Evolutionary conservation across 2,113 vertebrate species (phyloP), one percentile per base, ranked within the genome.

Genomic region (Datnioides undecimradiatus): DNA sequence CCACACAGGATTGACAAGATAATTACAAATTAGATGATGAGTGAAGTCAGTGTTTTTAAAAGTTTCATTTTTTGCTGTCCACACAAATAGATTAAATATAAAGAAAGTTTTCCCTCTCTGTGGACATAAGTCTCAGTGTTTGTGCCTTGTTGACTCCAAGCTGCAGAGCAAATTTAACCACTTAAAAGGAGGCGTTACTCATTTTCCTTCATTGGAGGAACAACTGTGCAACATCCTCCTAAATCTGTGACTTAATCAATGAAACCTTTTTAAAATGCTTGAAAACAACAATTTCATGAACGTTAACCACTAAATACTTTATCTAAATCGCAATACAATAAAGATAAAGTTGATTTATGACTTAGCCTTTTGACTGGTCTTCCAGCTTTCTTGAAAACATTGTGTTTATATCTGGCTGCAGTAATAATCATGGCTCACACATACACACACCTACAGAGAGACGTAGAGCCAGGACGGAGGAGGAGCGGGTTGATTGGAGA

Each of bases 401-500:
- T n/a, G 8, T 31, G 19, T 41, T 71, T 73, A 33, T 67, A 23
- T 68, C 8, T 21, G 25, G 73, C 19, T 73, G 70, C 33, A 67
- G 71, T 38, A 43, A 57, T 70, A 77, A 88, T 77, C 66, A 57
- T 10, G 13, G 40, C 31, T 27, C 67, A 38, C 63, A 23, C 70
- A 38, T 57, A 23, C 70, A 36, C 69, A 52, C 0, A 27, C 54
- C 78, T 21, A 27, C 70, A 46, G 73, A 59, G 19, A 58, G 6
- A 29, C 4, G 55, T 9, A 4, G 21, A 46, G 10, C 13, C 13
- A 31, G 31, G 59, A 3, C 9, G 31, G 23, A 43, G 59, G 34
- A 36, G 14, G 33, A 58, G 67, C 33, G 41, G 6, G 45, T 6
- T 77, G 79, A 79, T 72, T 87, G 63, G 70, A 70, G 62, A 16